These are phyloP conservation scores for Hoplias malabaricus DNA, from an alignment of 2,113 vertebrate genomes.

Conservation along the genomic window DNA sequence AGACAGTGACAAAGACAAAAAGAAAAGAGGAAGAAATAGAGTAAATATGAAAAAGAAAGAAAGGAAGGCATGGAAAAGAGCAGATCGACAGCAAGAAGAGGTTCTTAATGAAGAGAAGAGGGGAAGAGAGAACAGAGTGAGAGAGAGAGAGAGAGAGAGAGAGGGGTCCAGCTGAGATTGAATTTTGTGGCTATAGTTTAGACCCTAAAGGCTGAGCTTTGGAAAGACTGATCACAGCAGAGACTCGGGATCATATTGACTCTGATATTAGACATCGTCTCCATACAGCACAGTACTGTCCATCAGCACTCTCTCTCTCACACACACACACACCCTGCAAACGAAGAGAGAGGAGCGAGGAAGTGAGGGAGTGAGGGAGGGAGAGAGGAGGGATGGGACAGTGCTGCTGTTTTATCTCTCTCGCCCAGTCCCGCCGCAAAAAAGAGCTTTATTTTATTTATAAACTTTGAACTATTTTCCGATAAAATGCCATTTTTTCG, in stretches of 20 bases:
- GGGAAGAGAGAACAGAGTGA: background rate
- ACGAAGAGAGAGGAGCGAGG: conserved; percentile 3
- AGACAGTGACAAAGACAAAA: too few species aligned
- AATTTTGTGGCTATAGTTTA: background rate
- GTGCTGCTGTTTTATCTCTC: conserved; percentile 77
- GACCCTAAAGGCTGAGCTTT: background rate
- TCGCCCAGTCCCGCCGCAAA: conserved; percentile 70
- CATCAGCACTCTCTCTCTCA: conserved; percentile 2
- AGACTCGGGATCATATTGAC: conserved; percentile 2
- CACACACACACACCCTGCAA: conserved; percentile 10
- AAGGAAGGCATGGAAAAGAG: background rate
- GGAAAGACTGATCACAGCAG: conserved; percentile 13
- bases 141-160: background rate
- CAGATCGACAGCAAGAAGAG: too few species aligned
- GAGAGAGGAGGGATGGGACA: conserved; percentile 57
- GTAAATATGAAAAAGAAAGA: too few species aligned
- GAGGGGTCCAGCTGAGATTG: background rate
- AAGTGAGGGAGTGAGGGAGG: conserved; percentile 26
- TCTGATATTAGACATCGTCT: background rate
- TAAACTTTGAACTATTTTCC: conserved; percentile 85
- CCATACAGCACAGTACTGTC: background rate
- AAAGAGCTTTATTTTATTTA: conserved; percentile 83
- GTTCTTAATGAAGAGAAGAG: background rate
- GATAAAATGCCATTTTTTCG: conserved; percentile 83
- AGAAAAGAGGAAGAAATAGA: too few species aligned